A percentile compares a stretch with the other conserved stretches of the same genome.
phyloP scores from a whole-genome alignment of 2,888 invertebrate genomes.

The Latheticus oryzae region DNA sequence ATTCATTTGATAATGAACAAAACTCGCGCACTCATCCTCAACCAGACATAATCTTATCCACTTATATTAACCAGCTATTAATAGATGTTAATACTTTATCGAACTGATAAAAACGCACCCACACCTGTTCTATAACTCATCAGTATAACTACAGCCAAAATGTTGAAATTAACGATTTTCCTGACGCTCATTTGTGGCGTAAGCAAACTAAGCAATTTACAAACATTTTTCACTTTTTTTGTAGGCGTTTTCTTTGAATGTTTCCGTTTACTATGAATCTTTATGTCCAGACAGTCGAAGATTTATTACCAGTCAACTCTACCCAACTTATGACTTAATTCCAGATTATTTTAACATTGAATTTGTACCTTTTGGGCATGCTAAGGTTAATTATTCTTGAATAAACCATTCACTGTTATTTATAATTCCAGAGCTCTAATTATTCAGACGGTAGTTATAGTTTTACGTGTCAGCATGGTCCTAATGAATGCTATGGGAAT shows the following conservation, averaged over 20 bases:
- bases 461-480: conserved; percentile 67
- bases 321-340: conserved; percentile 60
- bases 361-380: conserved; percentile 54
- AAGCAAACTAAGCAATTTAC: too few relatives aligned
- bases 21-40: too few relatives aligned
- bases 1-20: too few relatives aligned
- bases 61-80: too few relatives aligned
- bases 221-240: conserved; percentile 3
- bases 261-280: conserved; percentile 69
- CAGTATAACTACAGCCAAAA: too few relatives aligned
- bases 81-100: too few relatives aligned
- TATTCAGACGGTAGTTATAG: conserved; percentile 6
- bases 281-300: conserved; percentile 68
- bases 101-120: too few relatives aligned
- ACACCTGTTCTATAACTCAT: too few relatives aligned
- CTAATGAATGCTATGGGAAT: conserved; percentile 67
- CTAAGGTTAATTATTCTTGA: conserved; percentile 44
- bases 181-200: too few relatives aligned
- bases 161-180: too few relatives aligned
- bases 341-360: conserved; percentile 47
- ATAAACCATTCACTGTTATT: not conserved
- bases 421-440: conserved; percentile 7
- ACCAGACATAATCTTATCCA: too few relatives aligned
- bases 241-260: conserved; percentile 52
- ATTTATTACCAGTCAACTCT: conserved; percentile 66